Percentiles rank a stretch among this genome's conserved stretches.
Conservation (phyloP, 2,888 invertebrate species). For the Ophonus ardosiacus region DNA sequence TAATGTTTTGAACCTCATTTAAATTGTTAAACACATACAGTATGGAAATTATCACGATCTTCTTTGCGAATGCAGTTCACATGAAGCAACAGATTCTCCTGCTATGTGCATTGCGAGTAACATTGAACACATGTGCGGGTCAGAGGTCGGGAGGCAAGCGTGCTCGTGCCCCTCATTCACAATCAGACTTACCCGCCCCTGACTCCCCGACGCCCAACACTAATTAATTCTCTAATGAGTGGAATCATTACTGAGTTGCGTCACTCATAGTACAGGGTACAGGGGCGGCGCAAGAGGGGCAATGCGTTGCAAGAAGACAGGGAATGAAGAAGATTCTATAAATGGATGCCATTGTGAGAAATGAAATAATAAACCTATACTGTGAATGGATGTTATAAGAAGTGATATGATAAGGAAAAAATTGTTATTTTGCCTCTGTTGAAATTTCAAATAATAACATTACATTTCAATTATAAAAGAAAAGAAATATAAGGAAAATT, state of each 20-base stretch:
- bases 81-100: slow-evolving; percentile 2
- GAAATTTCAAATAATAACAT: too few relatives aligned
- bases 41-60: not conserved
- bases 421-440: too few relatives aligned
- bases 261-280: slow-evolving; percentile 63
- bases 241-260: slow-evolving; percentile 71
- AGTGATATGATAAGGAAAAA: too few relatives aligned
- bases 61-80: not conserved
- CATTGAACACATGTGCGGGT: slow-evolving; percentile 33
- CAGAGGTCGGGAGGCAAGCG: slow-evolving; percentile 37
- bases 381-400: too few relatives aligned
- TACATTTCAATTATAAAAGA: too few relatives aligned
- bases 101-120: not conserved
- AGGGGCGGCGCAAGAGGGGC: not conserved
- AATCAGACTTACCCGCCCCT: slow-evolving; percentile 68
- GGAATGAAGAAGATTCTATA: not conserved
- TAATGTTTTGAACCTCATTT: too few relatives aligned
- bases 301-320: too few relatives aligned
- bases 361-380: too few relatives aligned
- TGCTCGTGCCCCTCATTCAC: slow-evolving; percentile 68
- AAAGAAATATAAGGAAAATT: too few relatives aligned
- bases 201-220: slow-evolving; percentile 28
- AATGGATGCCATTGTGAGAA: too few relatives aligned
- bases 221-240: slow-evolving; percentile 72
- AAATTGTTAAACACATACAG: too few relatives aligned